These are phyloP conservation scores for Hybognathus amarus DNA, from an alignment of 2,797 vertebrate genomes.

Conservation along the genomic window DNA sequence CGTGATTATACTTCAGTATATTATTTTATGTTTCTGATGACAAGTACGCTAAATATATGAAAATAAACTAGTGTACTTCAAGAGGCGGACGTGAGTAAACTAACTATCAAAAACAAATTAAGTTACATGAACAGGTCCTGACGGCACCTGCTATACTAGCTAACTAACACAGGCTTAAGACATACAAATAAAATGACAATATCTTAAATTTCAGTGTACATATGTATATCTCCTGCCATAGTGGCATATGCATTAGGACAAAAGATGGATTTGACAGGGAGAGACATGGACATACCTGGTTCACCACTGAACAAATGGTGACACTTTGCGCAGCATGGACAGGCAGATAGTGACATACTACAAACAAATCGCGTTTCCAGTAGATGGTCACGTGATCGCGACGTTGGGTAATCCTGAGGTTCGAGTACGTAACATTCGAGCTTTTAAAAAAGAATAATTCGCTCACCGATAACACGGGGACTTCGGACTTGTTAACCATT, in stretches of 20 bases:
- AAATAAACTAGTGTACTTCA: not conserved
- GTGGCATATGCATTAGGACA: not conserved
- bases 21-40: not conserved
- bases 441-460: not conserved
- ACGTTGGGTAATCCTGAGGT: conserved; percentile 19
- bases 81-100: not conserved
- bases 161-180: not conserved
- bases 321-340: conserved; percentile 18
- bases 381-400: conserved; percentile 30
- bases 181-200: not conserved
- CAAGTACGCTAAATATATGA: not conserved
- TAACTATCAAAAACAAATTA: no score
- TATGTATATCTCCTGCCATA: not conserved
- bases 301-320: conserved; percentile 27
- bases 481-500: not conserved
- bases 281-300: conserved; percentile 30
- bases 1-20: not conserved
- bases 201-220: not conserved
- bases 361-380: conserved; percentile 33
- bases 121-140: conserved; percentile 1
- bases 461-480: not conserved
- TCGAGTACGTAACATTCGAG: not conserved
- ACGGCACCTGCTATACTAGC: conserved; percentile 18
- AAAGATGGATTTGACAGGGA: not conserved
- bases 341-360: not conserved